Evolutionary conservation across 1,140 invertebrate genomes (phyloP).

Genomic region (Drosophila takahashii): DNA sequence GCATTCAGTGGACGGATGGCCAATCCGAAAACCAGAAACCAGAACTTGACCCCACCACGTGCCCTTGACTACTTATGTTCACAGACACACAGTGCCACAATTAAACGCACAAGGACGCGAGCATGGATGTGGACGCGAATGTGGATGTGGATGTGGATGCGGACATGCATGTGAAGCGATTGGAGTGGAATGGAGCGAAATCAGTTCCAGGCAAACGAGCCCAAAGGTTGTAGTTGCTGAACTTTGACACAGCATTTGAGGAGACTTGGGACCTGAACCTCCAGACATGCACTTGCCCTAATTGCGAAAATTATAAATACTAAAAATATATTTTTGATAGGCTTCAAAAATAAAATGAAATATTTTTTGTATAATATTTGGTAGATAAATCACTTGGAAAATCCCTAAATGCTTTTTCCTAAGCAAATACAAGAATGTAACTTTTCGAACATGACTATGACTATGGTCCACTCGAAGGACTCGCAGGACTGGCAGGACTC

Average conservation of each 20-base stretch:
- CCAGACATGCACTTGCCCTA: neutral
- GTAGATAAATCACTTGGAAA: neutral
- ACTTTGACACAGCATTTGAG: neutral
- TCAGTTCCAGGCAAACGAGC: neutral
- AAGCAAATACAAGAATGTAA: constrained; percentile 1
- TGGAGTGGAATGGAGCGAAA: constrained; percentile 1
- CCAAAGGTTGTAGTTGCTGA: constrained; percentile 4
- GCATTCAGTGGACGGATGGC: constrained; percentile 18
- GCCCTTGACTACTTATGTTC: constrained; percentile 15
- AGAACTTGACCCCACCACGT: constrained; percentile 1
- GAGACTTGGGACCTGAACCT: neutral
- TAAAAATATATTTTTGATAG: no score
- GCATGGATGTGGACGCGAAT: neutral
- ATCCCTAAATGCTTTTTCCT: neutral
- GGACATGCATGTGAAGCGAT: constrained; percentile 20
- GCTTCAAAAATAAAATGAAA: no score
- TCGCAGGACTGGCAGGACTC: neutral
- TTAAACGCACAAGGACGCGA: constrained; percentile 22
- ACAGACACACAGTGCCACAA: constrained; percentile 15
- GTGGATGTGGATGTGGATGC: neutral
- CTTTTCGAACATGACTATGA: neutral
- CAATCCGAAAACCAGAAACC: constrained; percentile 6
- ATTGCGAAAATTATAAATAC: neutral
- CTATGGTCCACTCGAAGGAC: neutral
- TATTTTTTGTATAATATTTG: no score